These are phyloP conservation scores for Equus quagga DNA, from an alignment of 2,113 vertebrate species.

Conservation along the genomic window DNA sequence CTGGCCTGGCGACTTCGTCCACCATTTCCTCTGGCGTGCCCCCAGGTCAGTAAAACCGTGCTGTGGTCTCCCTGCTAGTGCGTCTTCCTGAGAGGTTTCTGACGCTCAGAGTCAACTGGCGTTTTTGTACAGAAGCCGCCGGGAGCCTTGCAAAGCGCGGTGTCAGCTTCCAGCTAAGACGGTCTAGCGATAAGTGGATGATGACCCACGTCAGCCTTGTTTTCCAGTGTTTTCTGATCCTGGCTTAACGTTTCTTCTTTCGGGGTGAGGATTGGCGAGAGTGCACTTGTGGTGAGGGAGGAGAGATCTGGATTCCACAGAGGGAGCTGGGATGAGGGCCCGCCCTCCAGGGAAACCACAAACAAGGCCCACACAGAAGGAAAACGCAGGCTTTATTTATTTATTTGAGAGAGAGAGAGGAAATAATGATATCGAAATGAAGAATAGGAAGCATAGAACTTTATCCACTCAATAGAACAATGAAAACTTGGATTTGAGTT, in stretches of 20 bases:
- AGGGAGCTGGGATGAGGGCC: not conserved
- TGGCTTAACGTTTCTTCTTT: rapidly evolving
- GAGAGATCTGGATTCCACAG: rapidly evolving
- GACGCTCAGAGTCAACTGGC: rapidly evolving
- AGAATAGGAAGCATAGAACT: not conserved
- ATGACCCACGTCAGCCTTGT: not conserved
- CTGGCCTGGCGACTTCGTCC: conserved; percentile 90
- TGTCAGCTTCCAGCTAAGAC: rapidly evolving
- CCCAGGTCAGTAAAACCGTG: conserved; percentile 90
- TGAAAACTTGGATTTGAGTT: not conserved
- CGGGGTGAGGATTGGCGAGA: rapidly evolving
- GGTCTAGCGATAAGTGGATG: rapidly evolving
- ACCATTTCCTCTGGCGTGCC: conserved; percentile 98
- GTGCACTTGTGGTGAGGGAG: rapidly evolving
- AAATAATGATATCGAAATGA: not conserved
- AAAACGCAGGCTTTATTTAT: not conserved
- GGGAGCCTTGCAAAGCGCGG: not conserved
- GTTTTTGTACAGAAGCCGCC: not conserved
- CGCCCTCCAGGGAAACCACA: too few relatives aligned
- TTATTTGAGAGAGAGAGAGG: too few relatives aligned
- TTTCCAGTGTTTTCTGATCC: not conserved
- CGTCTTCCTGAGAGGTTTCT: not conserved
- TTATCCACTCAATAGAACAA: not conserved
- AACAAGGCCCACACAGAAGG: not conserved
- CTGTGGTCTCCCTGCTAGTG: rapidly evolving